Conservation (phyloP, 2,113 vertebrate species). For the Cryptomyrus ogoouensis region DNA sequence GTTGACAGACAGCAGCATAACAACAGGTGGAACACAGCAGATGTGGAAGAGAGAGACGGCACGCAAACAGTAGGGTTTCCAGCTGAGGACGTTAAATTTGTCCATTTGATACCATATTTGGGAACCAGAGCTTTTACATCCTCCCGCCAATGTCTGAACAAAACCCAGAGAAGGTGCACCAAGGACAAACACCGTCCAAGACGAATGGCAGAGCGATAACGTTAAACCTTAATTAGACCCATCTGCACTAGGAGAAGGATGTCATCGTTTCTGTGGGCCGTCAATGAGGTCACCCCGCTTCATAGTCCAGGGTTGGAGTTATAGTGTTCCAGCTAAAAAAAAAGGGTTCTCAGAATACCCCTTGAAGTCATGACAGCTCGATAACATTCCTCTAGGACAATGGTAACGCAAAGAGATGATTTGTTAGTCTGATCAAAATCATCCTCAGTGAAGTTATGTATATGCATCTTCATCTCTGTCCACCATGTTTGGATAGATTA, state of each 20-base stretch:
- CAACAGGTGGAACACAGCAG: background rate
- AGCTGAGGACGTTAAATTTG: background rate
- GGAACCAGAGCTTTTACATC: background rate
- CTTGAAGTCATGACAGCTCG: background rate
- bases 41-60: background rate
- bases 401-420: background rate
- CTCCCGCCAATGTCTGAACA: background rate
- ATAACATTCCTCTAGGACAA: conserved; percentile 9
- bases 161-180: background rate
- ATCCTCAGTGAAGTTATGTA: background rate
- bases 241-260: background rate
- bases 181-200: background rate
- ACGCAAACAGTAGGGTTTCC: too few species aligned
- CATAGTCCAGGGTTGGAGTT: background rate
- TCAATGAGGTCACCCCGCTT: background rate
- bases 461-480: background rate
- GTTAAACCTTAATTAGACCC: background rate
- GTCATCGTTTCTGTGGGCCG: background rate
- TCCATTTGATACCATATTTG: background rate
- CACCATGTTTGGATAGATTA: background rate
- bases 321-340: conserved; percentile 7
- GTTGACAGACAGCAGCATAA: background rate
- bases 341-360: background rate
- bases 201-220: background rate
- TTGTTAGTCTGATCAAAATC: background rate